A percentile compares a stretch with the other conserved stretches of the same genome.
Conservation (phyloP, 2,888 invertebrate genomes). For the Drosophila siamana region DNA sequence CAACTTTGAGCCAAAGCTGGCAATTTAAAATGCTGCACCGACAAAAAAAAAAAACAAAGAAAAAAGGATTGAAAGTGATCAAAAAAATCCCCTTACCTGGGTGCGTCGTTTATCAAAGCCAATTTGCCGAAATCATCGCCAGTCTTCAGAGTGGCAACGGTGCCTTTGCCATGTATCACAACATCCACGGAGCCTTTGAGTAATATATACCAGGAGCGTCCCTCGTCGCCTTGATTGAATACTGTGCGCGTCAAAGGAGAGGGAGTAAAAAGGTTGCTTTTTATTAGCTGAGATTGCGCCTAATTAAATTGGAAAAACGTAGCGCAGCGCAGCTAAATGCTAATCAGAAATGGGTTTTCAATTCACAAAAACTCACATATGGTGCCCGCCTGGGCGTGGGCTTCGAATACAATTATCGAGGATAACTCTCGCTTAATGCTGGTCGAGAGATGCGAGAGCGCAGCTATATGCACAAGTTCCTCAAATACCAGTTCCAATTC, state of each 20-base stretch:
- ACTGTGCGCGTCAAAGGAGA: conserved; percentile 85
- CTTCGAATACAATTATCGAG: conserved; percentile 92
- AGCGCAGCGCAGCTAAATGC: no score
- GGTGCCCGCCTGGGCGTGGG: conserved; percentile 91
- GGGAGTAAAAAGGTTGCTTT: conserved; percentile 28
- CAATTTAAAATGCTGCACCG: conserved; percentile 27
- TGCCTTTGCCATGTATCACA: conserved; percentile 93
- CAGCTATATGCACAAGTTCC: conserved; percentile 92
- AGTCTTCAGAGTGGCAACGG: conserved; percentile 92
- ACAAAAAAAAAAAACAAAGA: not conserved
- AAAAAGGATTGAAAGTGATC: not conserved
- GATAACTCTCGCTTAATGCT: conserved; percentile 93
- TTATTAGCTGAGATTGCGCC: conserved; percentile 18
- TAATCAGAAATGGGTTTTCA: not conserved
- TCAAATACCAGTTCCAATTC: conserved; percentile 94
- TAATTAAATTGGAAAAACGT: conserved; percentile 43
- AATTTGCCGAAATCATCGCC: conserved; percentile 95
- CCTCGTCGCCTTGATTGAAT: conserved; percentile 94
- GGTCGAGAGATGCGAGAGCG: conserved; percentile 92
- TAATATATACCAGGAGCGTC: conserved; percentile 94
- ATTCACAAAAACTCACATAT: conserved; percentile 88
- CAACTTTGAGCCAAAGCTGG: conserved; percentile 29
- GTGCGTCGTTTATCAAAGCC: conserved; percentile 93
- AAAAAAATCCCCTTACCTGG: conserved; percentile 87
- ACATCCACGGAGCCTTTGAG: conserved; percentile 93